A percentile compares a stretch with the other conserved stretches of the same genome.
phyloP scores from a whole-genome alignment of 1,140 invertebrate genomes.

The Drosophila auraria region DNA sequence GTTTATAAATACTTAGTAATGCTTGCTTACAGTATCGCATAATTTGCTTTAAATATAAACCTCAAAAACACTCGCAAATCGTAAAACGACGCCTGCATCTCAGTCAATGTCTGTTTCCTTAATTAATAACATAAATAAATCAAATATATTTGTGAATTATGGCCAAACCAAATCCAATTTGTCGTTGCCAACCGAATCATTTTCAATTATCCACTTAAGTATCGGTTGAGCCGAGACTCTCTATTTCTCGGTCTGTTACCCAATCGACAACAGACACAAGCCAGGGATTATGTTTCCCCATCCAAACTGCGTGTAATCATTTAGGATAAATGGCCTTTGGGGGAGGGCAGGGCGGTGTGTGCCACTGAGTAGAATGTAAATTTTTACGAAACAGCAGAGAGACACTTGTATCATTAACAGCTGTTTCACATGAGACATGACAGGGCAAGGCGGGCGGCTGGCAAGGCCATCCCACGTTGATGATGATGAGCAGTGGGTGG shows the following conservation, averaged over 20 bases:
- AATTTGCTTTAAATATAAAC: neutral
- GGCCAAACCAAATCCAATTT: slow-evolving; percentile 11
- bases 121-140: slow-evolving; percentile 23
- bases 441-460: slow-evolving; percentile 33
- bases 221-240: slow-evolving; percentile 22
- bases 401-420: slow-evolving; percentile 74
- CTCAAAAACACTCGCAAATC: neutral
- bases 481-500: slow-evolving; percentile 15
- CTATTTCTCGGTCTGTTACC: slow-evolving; percentile 40
- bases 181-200: slow-evolving; percentile 14
- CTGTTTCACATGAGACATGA: slow-evolving; percentile 72
- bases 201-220: slow-evolving; percentile 42
- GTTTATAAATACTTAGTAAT: neutral
- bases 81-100: neutral
- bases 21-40: neutral
- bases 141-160: slow-evolving; percentile 12
- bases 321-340: slow-evolving; percentile 46
- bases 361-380: slow-evolving; percentile 37
- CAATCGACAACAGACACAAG: slow-evolving; percentile 32
- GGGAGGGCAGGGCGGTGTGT: neutral
- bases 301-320: slow-evolving; percentile 45
- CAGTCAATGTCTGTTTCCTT: neutral
- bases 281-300: slow-evolving; percentile 39
- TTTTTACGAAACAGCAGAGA: slow-evolving; percentile 54
- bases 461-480: slow-evolving; percentile 43